Conservation (phyloP, 2,113 vertebrate species). For the Pelodiscus sinensis region DNA sequence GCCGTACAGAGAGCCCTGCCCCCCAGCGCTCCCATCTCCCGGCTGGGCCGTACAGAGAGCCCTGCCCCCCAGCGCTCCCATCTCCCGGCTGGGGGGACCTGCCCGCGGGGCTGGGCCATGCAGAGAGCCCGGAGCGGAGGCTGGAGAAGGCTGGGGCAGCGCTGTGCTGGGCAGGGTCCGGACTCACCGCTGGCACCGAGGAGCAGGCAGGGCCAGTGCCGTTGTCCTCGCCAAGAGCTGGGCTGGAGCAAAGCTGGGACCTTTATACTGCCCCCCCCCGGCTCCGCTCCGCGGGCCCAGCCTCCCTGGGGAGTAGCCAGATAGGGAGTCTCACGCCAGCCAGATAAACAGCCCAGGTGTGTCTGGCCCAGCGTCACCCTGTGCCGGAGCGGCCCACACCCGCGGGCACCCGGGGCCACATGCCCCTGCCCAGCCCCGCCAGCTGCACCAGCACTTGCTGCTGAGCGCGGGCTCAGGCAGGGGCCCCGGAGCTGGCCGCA, state of each 20-base stretch:
- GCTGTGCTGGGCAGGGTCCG: not conserved
- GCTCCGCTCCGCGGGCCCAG: not conserved
- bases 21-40: too few relatives aligned
- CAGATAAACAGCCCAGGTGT: not conserved
- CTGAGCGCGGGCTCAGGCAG: not conserved
- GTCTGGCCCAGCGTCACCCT: not conserved
- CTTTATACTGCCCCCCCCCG: not conserved
- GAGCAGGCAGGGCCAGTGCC: not conserved
- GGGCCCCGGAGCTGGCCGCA: too few relatives aligned
- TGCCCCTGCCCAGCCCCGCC: too few relatives aligned
- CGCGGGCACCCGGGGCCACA: too few relatives aligned
- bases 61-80: too few relatives aligned
- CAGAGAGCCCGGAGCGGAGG: not conserved
- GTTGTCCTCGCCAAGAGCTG: not conserved
- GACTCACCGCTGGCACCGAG: not conserved
- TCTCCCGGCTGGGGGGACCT: too few relatives aligned
- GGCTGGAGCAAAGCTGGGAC: not conserved
- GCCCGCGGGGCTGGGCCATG: too few relatives aligned
- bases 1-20: too few relatives aligned
- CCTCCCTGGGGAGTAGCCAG: too few relatives aligned
- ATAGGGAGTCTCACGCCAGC: not conserved
- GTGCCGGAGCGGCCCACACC: too few relatives aligned
- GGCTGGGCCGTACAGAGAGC: too few relatives aligned
- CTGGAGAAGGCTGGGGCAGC: not conserved
- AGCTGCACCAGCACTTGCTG: too few relatives aligned